Evolutionary conservation across 2,888 invertebrate species (phyloP), one percentile per base, ranked within the genome.

Genomic region (Euclidia mi): DNA sequence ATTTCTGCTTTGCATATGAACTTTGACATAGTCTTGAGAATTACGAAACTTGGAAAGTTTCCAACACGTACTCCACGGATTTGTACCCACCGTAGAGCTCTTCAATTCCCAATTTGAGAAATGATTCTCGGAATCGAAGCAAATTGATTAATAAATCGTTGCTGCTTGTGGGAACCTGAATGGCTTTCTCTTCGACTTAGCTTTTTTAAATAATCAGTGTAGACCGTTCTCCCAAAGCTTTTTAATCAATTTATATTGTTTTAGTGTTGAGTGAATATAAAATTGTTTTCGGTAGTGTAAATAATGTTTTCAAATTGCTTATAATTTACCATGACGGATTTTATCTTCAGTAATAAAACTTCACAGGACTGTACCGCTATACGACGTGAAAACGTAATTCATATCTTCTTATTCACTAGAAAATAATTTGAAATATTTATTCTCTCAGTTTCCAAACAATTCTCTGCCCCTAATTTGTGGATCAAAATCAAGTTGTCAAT

Each of bases 11-110:
- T 73, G 52, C 64, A 65, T 73, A 57, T 35, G 56, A 65, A 64
- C 62, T 78, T 75, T 71, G 67, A 76, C 71, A 63, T 65, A 69
- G 57, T 59, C 56, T 68, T 73, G 70, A 71, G 76, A 81, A 81
- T 81, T 79, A 79, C 76, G 67, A 60, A 72, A 71, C 76, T 84
- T 86, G 82, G 84, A 81, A 68, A 69, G 62, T 60, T 79, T 80
- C 84, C 85, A 86, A 77, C 73, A 72, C 32, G 11, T 50, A 43
- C 41, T 56, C 44, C 40, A 42, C 47, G 37, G 47, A 48, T 43
- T 58, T 56, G 29, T 56, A 37, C 1, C 35, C 56, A 56, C 57
- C 53, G 62, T 61, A 63, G 57, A 51, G 43, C 25, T 66, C 47
- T 62, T 67, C 57, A 52, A 62, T 43, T 56, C 51, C 34, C 41